Percentiles rank a stretch among this genome's conserved stretches.
Evolutionary conservation across 1,140 invertebrate genomes (phyloP).

Genomic region (Proales similis): DNA sequence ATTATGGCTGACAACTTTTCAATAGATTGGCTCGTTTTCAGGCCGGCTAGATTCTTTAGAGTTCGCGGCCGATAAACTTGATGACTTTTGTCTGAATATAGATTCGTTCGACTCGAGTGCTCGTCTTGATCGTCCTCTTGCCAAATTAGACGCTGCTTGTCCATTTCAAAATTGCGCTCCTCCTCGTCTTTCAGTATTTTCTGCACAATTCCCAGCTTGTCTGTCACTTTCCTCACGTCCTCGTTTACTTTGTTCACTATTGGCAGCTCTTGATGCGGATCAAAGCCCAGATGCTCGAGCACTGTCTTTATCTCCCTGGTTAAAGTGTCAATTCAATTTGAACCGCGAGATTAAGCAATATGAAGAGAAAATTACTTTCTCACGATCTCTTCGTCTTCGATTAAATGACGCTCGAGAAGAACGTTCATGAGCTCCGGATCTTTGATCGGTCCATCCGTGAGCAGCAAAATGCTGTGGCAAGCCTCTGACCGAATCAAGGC

Average conservation of each 20-base stretch:
- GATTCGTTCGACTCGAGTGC: no score
- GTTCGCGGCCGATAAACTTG: no score
- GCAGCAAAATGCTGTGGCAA: constrained; percentile 45
- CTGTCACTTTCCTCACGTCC: constrained; percentile 48
- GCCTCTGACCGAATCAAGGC: constrained; percentile 48
- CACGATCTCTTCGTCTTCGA: constrained; percentile 41
- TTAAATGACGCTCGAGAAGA: constrained; percentile 48
- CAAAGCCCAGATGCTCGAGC: constrained; percentile 45
- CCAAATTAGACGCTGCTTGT: constrained; percentile 34
- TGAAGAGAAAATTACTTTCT: not conserved
- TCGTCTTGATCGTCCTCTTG: constrained; percentile 1
- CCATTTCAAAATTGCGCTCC: constrained; percentile 17
- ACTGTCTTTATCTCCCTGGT: constrained; percentile 47
- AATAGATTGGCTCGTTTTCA: no score
- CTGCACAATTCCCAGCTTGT: constrained; percentile 3
- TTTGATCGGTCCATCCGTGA: constrained; percentile 41
- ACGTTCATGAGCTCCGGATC: constrained; percentile 45
- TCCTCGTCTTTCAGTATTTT: constrained; percentile 31
- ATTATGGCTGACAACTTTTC: no score
- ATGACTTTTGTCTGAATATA: no score
- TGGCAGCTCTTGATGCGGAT: constrained; percentile 48
- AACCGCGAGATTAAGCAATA: not conserved
- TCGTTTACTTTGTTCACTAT: constrained; percentile 51
- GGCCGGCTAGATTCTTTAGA: no score
- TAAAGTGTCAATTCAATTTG: not conserved